Percentiles rank a stretch among this genome's conserved stretches.
phyloP scores from a whole-genome alignment of 35 echinoderm and acorn worm genomes.

The Apostichopus parvimensis region DNA sequence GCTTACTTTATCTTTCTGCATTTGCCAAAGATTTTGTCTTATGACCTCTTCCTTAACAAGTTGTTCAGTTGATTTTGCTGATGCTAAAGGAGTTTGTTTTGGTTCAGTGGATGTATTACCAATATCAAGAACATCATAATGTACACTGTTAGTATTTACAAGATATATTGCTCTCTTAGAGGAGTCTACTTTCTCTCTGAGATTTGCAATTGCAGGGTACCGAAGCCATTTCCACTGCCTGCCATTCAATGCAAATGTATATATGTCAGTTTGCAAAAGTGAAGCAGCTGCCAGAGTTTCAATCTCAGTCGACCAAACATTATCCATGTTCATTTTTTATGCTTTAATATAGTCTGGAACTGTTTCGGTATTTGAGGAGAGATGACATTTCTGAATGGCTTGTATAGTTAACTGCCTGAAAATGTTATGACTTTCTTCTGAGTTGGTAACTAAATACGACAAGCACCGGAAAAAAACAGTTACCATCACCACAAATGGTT shows the following conservation, averaged over 20 bases:
- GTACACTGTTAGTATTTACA: conserved; percentile 19
- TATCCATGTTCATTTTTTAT: no score
- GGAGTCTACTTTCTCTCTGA: not conserved
- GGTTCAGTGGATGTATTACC: not conserved
- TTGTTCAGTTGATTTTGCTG: not conserved
- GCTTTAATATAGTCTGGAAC: conserved; percentile 10
- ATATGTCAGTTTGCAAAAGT: conserved; percentile 30
- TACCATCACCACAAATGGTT: conserved; percentile 15
- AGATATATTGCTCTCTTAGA: conserved; percentile 23
- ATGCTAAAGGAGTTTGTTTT: not conserved
- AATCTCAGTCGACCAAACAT: conserved; percentile 12
- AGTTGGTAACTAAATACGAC: conserved; percentile 14
- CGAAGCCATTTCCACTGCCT: conserved; percentile 17
- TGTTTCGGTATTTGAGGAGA: not conserved
- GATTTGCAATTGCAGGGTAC: conserved; percentile 1
- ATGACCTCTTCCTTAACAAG: not conserved
- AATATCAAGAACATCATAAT: conserved; percentile 18
- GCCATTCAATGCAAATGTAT: conserved; percentile 16
- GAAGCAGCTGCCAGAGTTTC: conserved; percentile 14
- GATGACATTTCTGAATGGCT: not conserved
- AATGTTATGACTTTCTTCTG: conserved; percentile 23
- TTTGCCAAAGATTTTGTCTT: conserved; percentile 5
- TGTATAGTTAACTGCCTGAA: conserved; percentile 9
- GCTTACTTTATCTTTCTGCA: not conserved
- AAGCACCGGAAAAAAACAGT: not conserved